phyloP scores from a whole-genome alignment of 2,888 invertebrate species.

The Lissonota sp. region DNA sequence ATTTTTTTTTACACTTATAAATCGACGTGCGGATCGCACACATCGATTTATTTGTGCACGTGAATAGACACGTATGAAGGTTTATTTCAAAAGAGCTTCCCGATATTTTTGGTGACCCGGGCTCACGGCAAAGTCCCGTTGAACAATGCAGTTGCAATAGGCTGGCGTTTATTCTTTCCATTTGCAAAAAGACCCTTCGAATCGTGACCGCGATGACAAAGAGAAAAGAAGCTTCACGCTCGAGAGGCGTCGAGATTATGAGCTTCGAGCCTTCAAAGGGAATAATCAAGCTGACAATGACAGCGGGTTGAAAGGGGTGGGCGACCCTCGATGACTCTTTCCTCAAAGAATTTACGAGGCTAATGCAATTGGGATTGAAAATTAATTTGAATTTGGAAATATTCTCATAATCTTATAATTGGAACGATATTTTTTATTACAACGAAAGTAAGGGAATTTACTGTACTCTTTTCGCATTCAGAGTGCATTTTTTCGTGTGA shows the following conservation, averaged over 20 bases:
- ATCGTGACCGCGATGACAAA: constrained; percentile 4
- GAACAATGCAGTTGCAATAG: constrained; percentile 27
- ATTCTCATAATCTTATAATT: too few relatives aligned
- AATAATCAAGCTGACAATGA: constrained; percentile 47
- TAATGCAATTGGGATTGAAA: too few relatives aligned
- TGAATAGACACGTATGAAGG: neutral
- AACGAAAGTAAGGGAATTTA: too few relatives aligned
- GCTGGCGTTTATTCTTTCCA: constrained; percentile 2
- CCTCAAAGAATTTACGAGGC: too few relatives aligned
- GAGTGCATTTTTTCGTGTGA: too few relatives aligned
- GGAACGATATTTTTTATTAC: too few relatives aligned
- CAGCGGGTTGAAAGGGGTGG: constrained; percentile 11
- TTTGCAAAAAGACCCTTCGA: neutral
- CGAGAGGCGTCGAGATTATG: constrained; percentile 28
- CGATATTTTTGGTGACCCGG: constrained; percentile 4
- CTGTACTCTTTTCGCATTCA: too few relatives aligned
- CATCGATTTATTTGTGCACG: neutral
- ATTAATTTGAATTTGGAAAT: too few relatives aligned
- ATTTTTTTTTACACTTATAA: neutral
- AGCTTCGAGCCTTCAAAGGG: constrained; percentile 38
- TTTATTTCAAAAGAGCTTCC: neutral
- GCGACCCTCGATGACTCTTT: too few relatives aligned
- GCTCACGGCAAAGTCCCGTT: neutral
- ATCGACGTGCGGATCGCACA: neutral
- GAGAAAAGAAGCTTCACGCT: neutral